Evolutionary conservation across 2,113 vertebrate genomes (phyloP).

Genomic region (Anhinga rufa): DNA sequence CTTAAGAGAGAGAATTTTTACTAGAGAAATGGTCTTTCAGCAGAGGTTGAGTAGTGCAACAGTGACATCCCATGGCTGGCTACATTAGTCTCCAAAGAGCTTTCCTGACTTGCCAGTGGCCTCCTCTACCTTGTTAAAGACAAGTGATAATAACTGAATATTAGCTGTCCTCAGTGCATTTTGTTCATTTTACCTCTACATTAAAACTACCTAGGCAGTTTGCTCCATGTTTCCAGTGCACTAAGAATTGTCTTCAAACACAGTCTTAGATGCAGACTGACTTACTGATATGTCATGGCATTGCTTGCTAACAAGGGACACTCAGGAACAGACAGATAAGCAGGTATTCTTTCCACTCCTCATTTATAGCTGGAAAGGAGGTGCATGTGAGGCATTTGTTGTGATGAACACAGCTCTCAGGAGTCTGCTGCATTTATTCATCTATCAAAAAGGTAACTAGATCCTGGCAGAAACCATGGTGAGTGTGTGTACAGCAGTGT

Average conservation of each 20-base stretch:
- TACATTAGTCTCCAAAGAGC: neutral
- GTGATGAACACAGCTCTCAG: neutral
- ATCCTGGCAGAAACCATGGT: neutral
- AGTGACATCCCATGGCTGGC: slow-evolving; percentile 73
- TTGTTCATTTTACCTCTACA: neutral
- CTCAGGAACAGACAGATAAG: neutral
- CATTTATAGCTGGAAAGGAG: neutral
- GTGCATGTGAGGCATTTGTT: neutral
- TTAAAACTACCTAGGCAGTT: neutral
- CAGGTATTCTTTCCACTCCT: neutral
- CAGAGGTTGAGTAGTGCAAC: slow-evolving; percentile 57
- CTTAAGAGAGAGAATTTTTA: slow-evolving; percentile 10
- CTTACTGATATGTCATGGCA: neutral
- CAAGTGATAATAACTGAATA: neutral
- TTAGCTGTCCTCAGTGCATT: neutral
- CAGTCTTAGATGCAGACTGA: neutral
- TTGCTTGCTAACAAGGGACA: neutral
- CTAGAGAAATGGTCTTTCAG: neutral
- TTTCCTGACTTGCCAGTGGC: neutral
- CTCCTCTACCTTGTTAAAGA: neutral
- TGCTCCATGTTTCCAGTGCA: neutral
- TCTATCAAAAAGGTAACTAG: neutral
- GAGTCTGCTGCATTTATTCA: neutral
- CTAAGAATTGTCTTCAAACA: neutral
- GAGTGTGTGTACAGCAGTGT: neutral